Percentiles rank a stretch among this genome's conserved stretches.
Evolutionary conservation across 2,113 vertebrate species (phyloP).

Genomic region (Synchiropus splendidus): DNA sequence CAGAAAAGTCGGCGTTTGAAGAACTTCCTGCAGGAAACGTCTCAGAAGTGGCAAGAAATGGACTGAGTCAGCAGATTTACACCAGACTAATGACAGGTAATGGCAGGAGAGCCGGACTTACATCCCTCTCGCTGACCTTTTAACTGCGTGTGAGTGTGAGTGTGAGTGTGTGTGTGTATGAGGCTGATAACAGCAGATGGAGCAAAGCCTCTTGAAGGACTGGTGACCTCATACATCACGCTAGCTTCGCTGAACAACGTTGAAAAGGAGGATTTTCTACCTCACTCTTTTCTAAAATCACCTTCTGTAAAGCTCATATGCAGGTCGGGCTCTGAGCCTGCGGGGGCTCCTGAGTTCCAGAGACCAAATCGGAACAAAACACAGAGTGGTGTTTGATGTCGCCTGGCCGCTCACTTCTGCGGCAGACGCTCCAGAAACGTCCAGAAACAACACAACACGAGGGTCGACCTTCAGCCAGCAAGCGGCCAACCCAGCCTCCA

Average conservation of each 20-base stretch:
- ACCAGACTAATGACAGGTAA: too few relatives aligned
- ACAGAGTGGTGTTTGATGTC: too few relatives aligned
- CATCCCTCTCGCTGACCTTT: too few relatives aligned
- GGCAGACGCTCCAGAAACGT: too few relatives aligned
- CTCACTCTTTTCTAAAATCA: slow-evolving; percentile 16
- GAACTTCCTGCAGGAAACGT: slow-evolving; percentile 35
- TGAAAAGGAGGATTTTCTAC: slow-evolving; percentile 52
- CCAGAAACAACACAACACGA: too few relatives aligned
- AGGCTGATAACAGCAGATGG: slow-evolving; percentile 28
- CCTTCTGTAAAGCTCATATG: not conserved
- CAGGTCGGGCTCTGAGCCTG: not conserved
- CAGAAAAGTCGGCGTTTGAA: slow-evolving; percentile 24
- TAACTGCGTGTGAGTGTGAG: not conserved
- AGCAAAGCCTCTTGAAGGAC: slow-evolving; percentile 53
- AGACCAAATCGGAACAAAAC: too few relatives aligned
- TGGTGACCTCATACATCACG: slow-evolving; percentile 54
- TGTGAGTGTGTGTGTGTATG: not conserved
- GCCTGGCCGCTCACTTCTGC: too few relatives aligned
- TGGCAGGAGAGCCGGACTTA: too few relatives aligned
- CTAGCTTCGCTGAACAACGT: slow-evolving; percentile 30
- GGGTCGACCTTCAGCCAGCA: too few relatives aligned
- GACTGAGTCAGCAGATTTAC: too few relatives aligned
- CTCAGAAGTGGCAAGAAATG: slow-evolving; percentile 8
- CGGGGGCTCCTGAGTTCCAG: too few relatives aligned
- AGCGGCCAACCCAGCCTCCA: too few relatives aligned